Evolutionary conservation across 2,888 invertebrate species (phyloP).

Genomic region (Andrena flavipes): DNA sequence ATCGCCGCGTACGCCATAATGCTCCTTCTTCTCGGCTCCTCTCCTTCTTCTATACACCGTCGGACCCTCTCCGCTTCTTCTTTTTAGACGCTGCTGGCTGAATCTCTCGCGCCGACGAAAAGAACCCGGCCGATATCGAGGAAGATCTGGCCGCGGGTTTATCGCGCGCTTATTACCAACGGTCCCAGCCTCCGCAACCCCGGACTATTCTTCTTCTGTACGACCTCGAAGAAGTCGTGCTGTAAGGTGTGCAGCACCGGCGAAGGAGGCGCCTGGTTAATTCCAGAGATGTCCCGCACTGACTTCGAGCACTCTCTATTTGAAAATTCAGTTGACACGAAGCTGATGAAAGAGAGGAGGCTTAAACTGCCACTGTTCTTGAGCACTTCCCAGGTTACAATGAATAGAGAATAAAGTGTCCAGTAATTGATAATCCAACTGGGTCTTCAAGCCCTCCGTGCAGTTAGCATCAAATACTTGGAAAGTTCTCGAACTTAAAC

Average conservation of each 20-base stretch:
- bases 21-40: conserved; percentile 59
- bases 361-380: no score
- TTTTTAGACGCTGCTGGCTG: conserved; percentile 34
- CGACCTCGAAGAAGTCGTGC: conserved; percentile 11
- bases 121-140: conserved; percentile 59
- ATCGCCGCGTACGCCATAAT: conserved; percentile 73
- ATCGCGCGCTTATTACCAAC: conserved; percentile 52
- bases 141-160: conserved; percentile 59
- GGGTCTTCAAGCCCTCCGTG: no score
- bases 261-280: conserved; percentile 16
- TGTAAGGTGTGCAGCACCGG: conserved; percentile 28
- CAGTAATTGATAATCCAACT: no score
- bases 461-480: no score
- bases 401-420: no score
- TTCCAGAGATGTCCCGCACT: not conserved
- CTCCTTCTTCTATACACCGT: conserved; percentile 26
- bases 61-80: conserved; percentile 31
- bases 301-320: not conserved
- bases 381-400: no score
- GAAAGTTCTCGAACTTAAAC: no score
- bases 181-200: conserved; percentile 8
- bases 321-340: not conserved
- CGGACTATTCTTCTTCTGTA: conserved; percentile 20
- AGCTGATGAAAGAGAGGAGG: no score
- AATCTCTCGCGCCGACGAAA: conserved; percentile 55